Evolutionary conservation across 2,888 invertebrate species (phyloP).

Genomic region (Torymus texanus): DNA sequence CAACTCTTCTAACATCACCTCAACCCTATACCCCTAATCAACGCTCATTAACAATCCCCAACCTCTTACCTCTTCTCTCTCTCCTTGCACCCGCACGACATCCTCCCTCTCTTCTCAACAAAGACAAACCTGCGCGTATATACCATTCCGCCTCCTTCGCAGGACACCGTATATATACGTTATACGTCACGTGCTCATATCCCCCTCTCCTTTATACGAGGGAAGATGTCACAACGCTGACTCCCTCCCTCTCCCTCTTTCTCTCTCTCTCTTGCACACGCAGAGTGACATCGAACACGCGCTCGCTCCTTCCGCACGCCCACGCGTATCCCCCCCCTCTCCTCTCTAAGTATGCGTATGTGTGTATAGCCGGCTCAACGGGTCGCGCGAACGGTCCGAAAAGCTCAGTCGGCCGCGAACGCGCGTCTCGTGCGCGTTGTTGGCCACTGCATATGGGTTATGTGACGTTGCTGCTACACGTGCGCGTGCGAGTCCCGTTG

Average conservation of each 20-base stretch:
- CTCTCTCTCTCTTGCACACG: too few species aligned
- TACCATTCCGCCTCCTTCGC: too few species aligned
- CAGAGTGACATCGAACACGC: conserved; percentile 19
- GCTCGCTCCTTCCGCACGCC: conserved; percentile 54
- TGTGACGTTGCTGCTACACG: background rate
- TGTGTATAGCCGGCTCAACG: background rate
- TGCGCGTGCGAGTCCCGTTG: too few species aligned
- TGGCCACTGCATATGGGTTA: background rate
- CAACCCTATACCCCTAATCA: too few species aligned
- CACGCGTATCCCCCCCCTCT: conserved; percentile 52
- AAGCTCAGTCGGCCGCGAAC: conserved; percentile 37
- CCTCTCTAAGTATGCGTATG: background rate
- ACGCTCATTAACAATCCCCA: too few species aligned
- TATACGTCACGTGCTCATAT: too few species aligned
- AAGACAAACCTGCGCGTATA: too few species aligned
- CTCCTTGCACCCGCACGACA: background rate
- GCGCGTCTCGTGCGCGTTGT: background rate
- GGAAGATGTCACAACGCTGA: conserved; percentile 7
- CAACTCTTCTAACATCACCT: too few species aligned
- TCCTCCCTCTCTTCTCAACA: background rate
- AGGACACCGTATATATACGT: too few species aligned
- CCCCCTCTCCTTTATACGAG: background rate
- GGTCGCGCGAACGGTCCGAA: background rate
- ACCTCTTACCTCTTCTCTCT: too few species aligned
- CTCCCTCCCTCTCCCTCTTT: background rate